Evolutionary conservation across 1,140 invertebrate genomes (phyloP).

Genomic region (Melipona quadrifasciata): DNA sequence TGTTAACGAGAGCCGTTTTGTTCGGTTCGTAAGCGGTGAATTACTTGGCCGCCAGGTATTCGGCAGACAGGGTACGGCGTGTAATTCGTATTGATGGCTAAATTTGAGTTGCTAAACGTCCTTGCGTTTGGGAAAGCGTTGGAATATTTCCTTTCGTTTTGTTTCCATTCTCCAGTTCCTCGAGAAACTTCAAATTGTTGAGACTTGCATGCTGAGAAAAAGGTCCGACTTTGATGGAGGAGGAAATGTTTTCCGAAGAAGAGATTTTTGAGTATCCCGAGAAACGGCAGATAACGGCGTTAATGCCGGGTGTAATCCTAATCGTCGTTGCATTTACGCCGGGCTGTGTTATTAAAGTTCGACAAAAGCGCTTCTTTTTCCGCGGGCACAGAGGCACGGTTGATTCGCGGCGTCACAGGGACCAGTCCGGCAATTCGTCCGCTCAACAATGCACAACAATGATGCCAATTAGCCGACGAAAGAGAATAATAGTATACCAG

Average conservation of each 20-base stretch:
- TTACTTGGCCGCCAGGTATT: conserved; percentile 27
- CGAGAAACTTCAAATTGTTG: too few species aligned
- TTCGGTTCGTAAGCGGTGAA: conserved; percentile 28
- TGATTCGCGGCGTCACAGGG: conserved; percentile 23
- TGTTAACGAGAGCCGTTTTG: conserved; percentile 34
- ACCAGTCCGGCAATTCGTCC: conserved; percentile 35
- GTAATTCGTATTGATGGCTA: conserved; percentile 3
- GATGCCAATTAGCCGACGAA: conserved; percentile 63
- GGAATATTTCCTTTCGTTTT: neutral
- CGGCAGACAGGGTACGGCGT: neutral
- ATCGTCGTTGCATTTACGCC: conserved; percentile 21
- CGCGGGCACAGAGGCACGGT: neutral
- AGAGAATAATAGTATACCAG: conserved; percentile 49
- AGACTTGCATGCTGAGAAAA: too few species aligned
- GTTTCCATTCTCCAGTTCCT: too few species aligned
- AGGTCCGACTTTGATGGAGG: too few species aligned
- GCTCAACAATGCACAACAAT: conserved; percentile 60
- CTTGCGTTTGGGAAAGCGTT: neutral
- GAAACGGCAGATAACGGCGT: neutral
- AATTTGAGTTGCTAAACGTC: neutral
- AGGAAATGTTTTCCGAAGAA: too few species aligned
- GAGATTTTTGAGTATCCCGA: neutral
- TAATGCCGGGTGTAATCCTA: conserved; percentile 23
- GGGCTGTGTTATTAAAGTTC: conserved; percentile 27
- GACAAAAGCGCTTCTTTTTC: conserved; percentile 34